These are phyloP conservation scores for Acrocyrtus sp. DNA, from an alignment of 2,888 invertebrate species.

Conservation along the genomic window DNA sequence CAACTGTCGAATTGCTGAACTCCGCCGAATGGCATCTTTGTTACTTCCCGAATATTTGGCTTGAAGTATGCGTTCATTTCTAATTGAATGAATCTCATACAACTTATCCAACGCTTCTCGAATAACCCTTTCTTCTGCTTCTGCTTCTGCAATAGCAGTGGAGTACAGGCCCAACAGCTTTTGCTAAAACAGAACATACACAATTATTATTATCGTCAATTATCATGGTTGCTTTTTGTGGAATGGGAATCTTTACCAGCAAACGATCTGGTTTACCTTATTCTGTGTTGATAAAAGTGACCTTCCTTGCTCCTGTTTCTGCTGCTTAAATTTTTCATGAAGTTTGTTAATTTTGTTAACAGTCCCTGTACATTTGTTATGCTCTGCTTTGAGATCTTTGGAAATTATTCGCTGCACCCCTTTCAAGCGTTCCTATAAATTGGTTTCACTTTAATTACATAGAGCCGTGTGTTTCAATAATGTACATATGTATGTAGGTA, in stretches of 20 bases:
- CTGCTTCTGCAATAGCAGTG: conserved; percentile 82
- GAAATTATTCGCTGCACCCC: conserved; percentile 77
- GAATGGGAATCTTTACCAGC: too few relatives aligned
- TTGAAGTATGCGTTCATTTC: conserved; percentile 88
- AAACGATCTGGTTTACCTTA: too few relatives aligned
- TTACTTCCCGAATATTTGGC: conserved; percentile 73
- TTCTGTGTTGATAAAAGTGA: background rate
- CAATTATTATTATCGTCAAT: background rate
- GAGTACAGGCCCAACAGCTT: conserved; percentile 85
- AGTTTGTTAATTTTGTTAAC: conserved; percentile 81
- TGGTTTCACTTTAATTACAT: too few relatives aligned
- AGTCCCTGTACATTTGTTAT: conserved; percentile 82
- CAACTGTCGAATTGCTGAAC: conserved; percentile 95
- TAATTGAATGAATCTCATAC: conserved; percentile 87
- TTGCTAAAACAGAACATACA: conserved; percentile 69
- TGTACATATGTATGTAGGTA: too few relatives aligned
- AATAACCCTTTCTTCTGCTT: conserved; percentile 84
- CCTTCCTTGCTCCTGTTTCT: background rate
- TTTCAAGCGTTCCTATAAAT: conserved; percentile 78
- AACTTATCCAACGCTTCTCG: conserved; percentile 86
- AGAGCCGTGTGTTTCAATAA: too few relatives aligned
- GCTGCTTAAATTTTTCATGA: conserved; percentile 71
- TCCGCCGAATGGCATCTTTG: conserved; percentile 91
- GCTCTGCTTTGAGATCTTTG: conserved; percentile 83
- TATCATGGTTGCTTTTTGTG: background rate